phyloP scores from a whole-genome alignment of 2,113 vertebrate genomes.

The Corynorhinus townsendii region DNA sequence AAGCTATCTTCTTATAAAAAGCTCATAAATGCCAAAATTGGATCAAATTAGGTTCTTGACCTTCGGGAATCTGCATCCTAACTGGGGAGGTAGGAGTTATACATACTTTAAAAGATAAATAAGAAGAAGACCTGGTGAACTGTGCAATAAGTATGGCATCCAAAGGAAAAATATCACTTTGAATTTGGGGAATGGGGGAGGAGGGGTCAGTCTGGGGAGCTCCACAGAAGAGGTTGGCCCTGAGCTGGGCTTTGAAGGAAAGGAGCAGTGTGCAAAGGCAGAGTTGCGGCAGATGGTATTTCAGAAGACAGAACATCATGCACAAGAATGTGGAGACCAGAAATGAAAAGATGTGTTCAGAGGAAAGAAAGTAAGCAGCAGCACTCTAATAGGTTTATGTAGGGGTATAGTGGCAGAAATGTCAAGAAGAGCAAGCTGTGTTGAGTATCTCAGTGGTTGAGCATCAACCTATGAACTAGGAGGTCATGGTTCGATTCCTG shows the following conservation, averaged over 20 bases:
- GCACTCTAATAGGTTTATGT: background rate
- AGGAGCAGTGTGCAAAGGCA: background rate
- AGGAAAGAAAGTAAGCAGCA: background rate
- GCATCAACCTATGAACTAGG: no score
- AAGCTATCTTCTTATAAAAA: conserved; percentile 15
- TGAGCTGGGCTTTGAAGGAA: conserved; percentile 16
- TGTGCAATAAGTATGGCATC: background rate
- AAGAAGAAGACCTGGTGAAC: background rate
- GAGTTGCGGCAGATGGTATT: background rate
- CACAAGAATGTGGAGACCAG: background rate
- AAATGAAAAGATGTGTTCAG: background rate
- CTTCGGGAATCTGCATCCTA: background rate
- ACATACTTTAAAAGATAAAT: background rate
- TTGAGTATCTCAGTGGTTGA: no score
- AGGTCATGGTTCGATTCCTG: no score
- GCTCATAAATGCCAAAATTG: conserved; percentile 14
- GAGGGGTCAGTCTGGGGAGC: background rate
- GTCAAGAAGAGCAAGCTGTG: background rate
- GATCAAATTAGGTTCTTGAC: background rate
- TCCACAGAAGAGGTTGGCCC: background rate
- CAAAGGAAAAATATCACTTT: background rate
- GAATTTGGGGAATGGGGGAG: background rate
- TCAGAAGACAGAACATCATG: background rate
- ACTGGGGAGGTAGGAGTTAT: background rate
- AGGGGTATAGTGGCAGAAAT: background rate